Evolutionary conservation across 2,888 invertebrate species (phyloP), one percentile per base, ranked within the genome.

Genomic region (Teleogryllus oceanicus): DNA sequence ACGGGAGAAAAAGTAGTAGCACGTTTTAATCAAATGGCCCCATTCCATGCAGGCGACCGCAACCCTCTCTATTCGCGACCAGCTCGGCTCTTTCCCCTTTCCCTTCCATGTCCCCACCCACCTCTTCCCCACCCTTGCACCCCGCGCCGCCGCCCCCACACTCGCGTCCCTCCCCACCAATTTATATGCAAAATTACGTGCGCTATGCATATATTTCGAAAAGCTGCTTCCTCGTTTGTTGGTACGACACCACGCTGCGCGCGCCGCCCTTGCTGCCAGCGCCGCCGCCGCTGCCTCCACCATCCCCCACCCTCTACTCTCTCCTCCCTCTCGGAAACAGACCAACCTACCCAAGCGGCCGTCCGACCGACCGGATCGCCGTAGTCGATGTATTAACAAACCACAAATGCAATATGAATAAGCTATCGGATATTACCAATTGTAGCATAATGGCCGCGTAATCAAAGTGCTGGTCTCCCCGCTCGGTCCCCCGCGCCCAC

Each of bases 21-120:
- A 62, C 62, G 62, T 62, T 62, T 62, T 62, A 62, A 62, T 62
- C 62, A 62, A 62, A 62, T 16, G 62, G 16, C n/a, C 62, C 62
- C n/a, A 62, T 62, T 62, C 62, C n/a, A n/a, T 62, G 62, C 62
- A 62, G 62, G 62, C 62, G 62, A 62, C 62, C 62, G n/a, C 62
- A 62, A 62, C 62, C 62, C 13, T 37, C 37, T 37, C 37, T 37
- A 37, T 37, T 37, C 37, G 37, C 37, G 37, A 37, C 37, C 37
- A 37, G 37, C 37, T 8, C 37, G 37, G 37, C 37, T 37, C 37
- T 37, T 37, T 37, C 37, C 62, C 62, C 62, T n/a, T 4, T 62
- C 62, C 37, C 62, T 62, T 13, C 62, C 13, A 62, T 11, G 62
- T 62, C 62, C 62, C 62, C 62, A 13, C 62, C 62, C 13, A 10